These are phyloP conservation scores for Criorhina ranunculi DNA, from an alignment of 2,888 invertebrate genomes.

Conservation along the genomic window DNA sequence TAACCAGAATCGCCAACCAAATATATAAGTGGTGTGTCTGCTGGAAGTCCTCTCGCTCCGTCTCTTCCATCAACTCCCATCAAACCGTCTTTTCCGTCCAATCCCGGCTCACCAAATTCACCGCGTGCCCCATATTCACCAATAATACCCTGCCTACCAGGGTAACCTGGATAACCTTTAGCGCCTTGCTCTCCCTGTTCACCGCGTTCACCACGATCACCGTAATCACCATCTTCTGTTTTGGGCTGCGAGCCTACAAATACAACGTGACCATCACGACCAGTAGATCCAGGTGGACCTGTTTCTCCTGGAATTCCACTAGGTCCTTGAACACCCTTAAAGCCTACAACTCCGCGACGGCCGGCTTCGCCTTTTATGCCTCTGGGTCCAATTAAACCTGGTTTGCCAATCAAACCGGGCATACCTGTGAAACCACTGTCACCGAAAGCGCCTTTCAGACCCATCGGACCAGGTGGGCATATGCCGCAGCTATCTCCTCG, in stretches of 20 bases:
- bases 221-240: constrained; percentile 80
- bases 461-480: constrained; percentile 86
- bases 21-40: constrained; percentile 80
- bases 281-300: constrained; percentile 83
- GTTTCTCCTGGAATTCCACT: constrained; percentile 85
- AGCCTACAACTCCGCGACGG: constrained; percentile 84
- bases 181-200: constrained; percentile 81
- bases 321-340: constrained; percentile 86
- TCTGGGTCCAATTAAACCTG: constrained; percentile 82
- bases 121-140: constrained; percentile 82
- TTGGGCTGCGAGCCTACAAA: constrained; percentile 77
- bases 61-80: constrained; percentile 86
- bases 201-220: constrained; percentile 83
- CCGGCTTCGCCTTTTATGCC: constrained; percentile 84
- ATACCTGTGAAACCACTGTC: constrained; percentile 82
- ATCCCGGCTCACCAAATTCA: constrained; percentile 82
- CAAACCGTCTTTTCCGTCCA: constrained; percentile 82
- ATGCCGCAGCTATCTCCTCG: constrained; percentile 88
- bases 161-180: constrained; percentile 80
- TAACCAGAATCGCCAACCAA: constrained; percentile 81
- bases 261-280: constrained; percentile 82
- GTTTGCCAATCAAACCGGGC: constrained; percentile 80
- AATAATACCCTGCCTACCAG: constrained; percentile 81
- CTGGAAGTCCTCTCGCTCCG: constrained; percentile 85
- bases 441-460: constrained; percentile 81